Evolutionary conservation across 2,797 vertebrate species (phyloP), one percentile per base, ranked within the genome.

Genomic region (Mus minutoides): DNA sequence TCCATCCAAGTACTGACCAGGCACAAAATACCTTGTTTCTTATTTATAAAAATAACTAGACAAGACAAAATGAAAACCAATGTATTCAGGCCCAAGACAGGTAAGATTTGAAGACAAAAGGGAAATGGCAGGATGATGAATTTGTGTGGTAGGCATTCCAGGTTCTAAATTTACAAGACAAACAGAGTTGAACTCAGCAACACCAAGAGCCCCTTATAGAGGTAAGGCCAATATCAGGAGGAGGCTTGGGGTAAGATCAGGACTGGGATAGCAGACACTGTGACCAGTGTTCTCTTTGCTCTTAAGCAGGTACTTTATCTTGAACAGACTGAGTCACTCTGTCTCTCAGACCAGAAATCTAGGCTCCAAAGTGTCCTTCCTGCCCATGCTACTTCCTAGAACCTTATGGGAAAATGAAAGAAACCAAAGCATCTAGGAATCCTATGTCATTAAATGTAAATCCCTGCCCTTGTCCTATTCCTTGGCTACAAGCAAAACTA

Each of bases 301-400:
- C 58, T 40, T 80, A 92, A 90, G 62, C 0, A 67, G 9, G 77
- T 10, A 67, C 80, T 73, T 94, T 94, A 73, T 90, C 67, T 84
- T 56, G 79, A 83, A 71, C 73, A 93, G 91, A 46, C 10, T 54
- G 80, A 85, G 19, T 88, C 58, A 80, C 43, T 86, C 87, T 16
- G 73, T 46, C 73, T 95, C 79, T 77, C 2, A 0, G 56, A 82
- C 69, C 94, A 92, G 87, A 97, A 95, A 56, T 86, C 43, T 60
- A 88, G 73, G 88, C 80, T 97, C 88, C 73, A 37, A 64, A 58
- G 54, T 60, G 37, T 88, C 92, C 85, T 94, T 90, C 94, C 92
- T 94, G 49, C 77, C 87, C 69, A 58, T 37, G 69, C 96, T 91
- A 56, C 80, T 60, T 94, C 87, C 71, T 52, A 49, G 77, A 49